A percentile compares a stretch with the other conserved stretches of the same genome.
Evolutionary conservation across 2,797 vertebrate genomes (phyloP).

Genomic region (Pogoniulus pusillus): DNA sequence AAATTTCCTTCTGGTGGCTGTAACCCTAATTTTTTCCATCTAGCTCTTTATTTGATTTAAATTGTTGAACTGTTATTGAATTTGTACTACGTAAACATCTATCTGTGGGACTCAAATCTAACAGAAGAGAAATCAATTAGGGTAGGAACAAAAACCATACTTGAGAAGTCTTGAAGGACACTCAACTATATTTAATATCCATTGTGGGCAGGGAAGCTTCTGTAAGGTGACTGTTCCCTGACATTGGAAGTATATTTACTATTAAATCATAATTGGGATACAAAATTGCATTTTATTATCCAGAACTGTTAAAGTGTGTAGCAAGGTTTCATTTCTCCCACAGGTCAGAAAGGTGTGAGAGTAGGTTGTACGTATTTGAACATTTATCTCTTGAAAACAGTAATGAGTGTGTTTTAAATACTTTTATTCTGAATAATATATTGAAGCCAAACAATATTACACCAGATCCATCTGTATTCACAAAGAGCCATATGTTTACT

Average conservation of each 20-base stretch:
- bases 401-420: slow-evolving; percentile 69
- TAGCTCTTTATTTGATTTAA: slow-evolving; percentile 30
- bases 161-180: slow-evolving; percentile 70
- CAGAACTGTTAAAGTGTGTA: slow-evolving; percentile 53
- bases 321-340: slow-evolving; percentile 3
- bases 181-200: slow-evolving; percentile 72
- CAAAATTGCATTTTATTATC: slow-evolving; percentile 66
- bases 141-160: slow-evolving; percentile 52
- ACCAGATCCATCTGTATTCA: slow-evolving; percentile 66
- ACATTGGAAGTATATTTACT: slow-evolving; percentile 68
- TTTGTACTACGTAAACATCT: slow-evolving; percentile 47
- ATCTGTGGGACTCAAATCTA: slow-evolving; percentile 39
- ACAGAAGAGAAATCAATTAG: slow-evolving; percentile 67
- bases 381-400: slow-evolving; percentile 16
- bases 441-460: slow-evolving; percentile 68
- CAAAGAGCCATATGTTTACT: slow-evolving; percentile 68
- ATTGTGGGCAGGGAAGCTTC: slow-evolving; percentile 63
- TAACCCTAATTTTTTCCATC: slow-evolving; percentile 15
- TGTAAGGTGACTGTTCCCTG: slow-evolving; percentile 64
- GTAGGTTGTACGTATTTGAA: slow-evolving; percentile 4
- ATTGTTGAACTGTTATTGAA: slow-evolving; percentile 34
- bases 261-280: slow-evolving; percentile 75
- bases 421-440: slow-evolving; percentile 65
- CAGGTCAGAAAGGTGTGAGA: slow-evolving; percentile 21
- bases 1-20: not conserved